Evolutionary conservation across 2,797 vertebrate species (phyloP).

Genomic region (Neopelma chrysocephalum): DNA sequence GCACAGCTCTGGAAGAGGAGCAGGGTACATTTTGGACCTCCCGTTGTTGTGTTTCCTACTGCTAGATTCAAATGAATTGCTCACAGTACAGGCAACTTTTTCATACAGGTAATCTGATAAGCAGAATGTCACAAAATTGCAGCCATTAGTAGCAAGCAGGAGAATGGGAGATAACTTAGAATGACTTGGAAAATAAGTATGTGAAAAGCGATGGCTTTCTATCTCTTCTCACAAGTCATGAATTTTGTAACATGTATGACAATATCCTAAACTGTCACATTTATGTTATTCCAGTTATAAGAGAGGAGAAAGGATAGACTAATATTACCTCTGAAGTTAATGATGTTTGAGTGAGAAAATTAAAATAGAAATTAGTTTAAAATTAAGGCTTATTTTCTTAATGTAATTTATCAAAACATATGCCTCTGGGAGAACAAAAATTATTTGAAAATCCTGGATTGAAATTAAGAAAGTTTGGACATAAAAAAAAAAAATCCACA

Average conservation of each 20-base stretch:
- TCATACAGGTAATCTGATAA: neutral
- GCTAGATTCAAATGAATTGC: neutral
- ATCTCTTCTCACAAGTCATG: neutral
- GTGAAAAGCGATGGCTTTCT: neutral
- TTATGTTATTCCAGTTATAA: neutral
- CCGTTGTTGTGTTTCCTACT: neutral
- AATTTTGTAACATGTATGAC: neutral
- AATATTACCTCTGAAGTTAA: neutral
- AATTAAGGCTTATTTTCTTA: neutral
- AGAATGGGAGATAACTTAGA: neutral
- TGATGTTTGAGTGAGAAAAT: neutral
- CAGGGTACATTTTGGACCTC: neutral
- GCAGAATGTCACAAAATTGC: neutral
- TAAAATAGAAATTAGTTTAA: neutral
- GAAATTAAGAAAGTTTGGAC: neutral
- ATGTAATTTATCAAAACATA: neutral
- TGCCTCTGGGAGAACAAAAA: neutral
- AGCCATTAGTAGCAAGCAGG: neutral
- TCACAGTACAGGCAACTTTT: neutral
- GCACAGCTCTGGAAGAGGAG: neutral
- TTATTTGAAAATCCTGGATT: neutral
- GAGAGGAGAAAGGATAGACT: neutral
- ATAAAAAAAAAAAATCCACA: rapidly evolving
- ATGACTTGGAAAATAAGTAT: neutral
- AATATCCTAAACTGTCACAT: neutral